phyloP scores from a whole-genome alignment of 64 coral and sea anemone genomes.

The Montipora sp. region DNA sequence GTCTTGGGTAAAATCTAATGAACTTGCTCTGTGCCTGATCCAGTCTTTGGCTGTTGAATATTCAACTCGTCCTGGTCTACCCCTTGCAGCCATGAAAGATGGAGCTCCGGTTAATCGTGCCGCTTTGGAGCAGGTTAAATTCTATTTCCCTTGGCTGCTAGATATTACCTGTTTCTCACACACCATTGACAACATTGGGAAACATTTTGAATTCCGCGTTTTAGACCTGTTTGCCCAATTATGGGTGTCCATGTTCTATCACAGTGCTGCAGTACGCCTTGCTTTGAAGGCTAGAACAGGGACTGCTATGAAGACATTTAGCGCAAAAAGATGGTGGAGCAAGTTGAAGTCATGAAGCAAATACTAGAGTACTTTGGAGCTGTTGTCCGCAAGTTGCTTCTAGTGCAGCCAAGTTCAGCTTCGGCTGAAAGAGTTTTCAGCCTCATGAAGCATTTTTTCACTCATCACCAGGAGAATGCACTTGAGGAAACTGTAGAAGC shows the following conservation, averaged over 20 bases:
- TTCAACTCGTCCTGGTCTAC: conserved; percentile 3
- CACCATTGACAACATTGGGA: conserved; percentile 54
- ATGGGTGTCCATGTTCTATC: conserved; percentile 58
- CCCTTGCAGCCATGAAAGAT: conserved; percentile 39
- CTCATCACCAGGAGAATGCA: conserved; percentile 65
- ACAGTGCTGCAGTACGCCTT: conserved; percentile 44
- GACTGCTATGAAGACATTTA: not conserved
- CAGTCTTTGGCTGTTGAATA: conserved; percentile 50
- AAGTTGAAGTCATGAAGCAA: conserved; percentile 56
- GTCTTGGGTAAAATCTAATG: too few relatives aligned
- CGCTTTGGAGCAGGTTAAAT: not conserved
- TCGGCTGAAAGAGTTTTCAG: conserved; percentile 79
- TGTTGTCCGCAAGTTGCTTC: conserved; percentile 69
- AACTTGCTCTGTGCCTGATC: too few relatives aligned
- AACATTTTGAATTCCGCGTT: conserved; percentile 60
- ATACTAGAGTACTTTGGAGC: conserved; percentile 28
- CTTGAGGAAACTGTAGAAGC: conserved; percentile 73
- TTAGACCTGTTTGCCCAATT: conserved; percentile 37
- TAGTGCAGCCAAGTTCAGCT: conserved; percentile 79
- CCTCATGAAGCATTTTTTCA: conserved; percentile 73
- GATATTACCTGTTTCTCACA: conserved; percentile 56
- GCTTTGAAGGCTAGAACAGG: conserved; percentile 57
- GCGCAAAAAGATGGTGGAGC: conserved; percentile 55
- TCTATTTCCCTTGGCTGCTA: conserved; percentile 56
- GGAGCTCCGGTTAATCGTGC: conserved; percentile 58